These are phyloP conservation scores for Arvicanthis niloticus DNA, from an alignment of 2,113 vertebrate species.

Conservation along the genomic window DNA sequence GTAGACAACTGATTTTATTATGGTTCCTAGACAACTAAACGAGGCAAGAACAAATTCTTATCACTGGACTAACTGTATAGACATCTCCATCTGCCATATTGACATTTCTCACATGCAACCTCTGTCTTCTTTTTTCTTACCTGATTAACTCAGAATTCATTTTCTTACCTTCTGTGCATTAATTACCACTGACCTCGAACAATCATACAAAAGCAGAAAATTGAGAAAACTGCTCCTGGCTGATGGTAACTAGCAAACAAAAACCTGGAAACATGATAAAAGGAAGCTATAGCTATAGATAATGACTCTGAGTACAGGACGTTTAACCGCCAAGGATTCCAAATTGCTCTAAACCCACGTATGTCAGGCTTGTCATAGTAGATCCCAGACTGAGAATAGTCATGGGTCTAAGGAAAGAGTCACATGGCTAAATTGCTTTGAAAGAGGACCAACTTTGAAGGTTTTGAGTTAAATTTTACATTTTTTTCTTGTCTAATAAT, in stretches of 20 bases:
- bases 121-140: conserved; percentile 54
- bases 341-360: neutral
- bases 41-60: neutral
- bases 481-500: neutral
- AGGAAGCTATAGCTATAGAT: neutral
- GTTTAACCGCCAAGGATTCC: too few species aligned
- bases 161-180: conserved; percentile 18
- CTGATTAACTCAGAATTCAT: conserved; percentile 18
- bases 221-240: conserved; percentile 4
- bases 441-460: neutral
- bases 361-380: neutral
- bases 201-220: conserved; percentile 6
- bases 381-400: neutral
- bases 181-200: conserved; percentile 60
- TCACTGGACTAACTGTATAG: neutral
- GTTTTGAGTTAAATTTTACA: neutral
- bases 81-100: neutral
- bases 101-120: conserved; percentile 56
- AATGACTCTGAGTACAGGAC: neutral
- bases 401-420: neutral
- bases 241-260: neutral
- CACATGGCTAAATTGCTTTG: too few species aligned
- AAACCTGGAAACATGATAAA: neutral
- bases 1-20: neutral
- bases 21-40: neutral